These are phyloP conservation scores for Nannospalax galili DNA, from an alignment of 2,113 vertebrate genomes.

Conservation along the genomic window DNA sequence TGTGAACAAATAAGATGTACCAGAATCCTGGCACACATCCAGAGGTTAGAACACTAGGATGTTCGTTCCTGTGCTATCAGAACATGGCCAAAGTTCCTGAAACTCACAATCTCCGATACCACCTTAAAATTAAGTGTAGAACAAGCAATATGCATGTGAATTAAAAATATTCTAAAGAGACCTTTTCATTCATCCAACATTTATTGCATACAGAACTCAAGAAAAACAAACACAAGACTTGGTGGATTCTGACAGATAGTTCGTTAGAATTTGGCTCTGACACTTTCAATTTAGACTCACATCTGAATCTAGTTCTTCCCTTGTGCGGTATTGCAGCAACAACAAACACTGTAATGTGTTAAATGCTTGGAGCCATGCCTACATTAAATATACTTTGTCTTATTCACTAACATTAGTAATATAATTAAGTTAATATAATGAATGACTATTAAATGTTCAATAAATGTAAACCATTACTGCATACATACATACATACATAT, in stretches of 20 bases:
- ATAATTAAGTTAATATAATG: constrained; percentile 22
- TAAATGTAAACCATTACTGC: neutral
- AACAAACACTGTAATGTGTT: neutral
- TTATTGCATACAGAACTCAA: neutral
- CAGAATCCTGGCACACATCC: neutral
- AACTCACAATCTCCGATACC: neutral
- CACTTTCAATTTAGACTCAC: neutral
- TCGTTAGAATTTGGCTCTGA: neutral
- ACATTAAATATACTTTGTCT: neutral
- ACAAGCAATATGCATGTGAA: neutral
- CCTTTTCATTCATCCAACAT: neutral
- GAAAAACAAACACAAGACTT: neutral
- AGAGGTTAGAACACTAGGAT: neutral
- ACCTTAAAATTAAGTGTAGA: neutral
- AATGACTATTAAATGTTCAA: neutral
- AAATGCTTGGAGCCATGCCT: neutral
- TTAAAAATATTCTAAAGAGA: constrained; percentile 31
- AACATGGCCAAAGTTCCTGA: neutral
- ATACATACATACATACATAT: too few species aligned
- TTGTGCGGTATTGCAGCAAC: neutral
- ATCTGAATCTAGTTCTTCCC: neutral
- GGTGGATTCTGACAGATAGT: neutral
- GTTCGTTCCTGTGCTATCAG: neutral
- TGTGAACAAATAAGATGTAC: neutral
- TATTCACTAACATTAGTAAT: neutral